A percentile compares a stretch with the other conserved stretches of the same genome.
phyloP scores from a whole-genome alignment of 2,113 vertebrate species.

The Crypturellus undulatus region DNA sequence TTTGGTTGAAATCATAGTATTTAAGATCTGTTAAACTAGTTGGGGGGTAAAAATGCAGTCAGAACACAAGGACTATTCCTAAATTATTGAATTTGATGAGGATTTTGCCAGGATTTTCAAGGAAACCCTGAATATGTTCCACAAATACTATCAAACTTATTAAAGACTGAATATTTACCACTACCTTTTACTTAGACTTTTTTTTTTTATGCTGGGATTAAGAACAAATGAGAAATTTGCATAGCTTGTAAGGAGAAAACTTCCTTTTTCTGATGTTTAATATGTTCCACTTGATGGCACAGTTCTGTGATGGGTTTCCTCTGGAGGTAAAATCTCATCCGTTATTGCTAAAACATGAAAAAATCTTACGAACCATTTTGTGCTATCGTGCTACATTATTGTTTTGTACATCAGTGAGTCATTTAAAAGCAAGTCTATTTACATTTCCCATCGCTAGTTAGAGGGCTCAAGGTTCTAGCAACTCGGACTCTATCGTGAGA shows the following conservation, averaged over 20 bases:
- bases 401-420: neutral
- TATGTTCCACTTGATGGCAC: neutral
- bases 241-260: neutral
- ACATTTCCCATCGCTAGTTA: conserved; percentile 25
- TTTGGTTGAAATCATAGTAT: neutral
- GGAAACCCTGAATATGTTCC: neutral
- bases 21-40: neutral
- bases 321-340: neutral
- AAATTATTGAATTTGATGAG: neutral
- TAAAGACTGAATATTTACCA: neutral
- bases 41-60: neutral
- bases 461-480: conserved; percentile 43
- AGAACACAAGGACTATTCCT: neutral
- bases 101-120: neutral
- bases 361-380: neutral
- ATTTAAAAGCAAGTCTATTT: conserved; percentile 26
- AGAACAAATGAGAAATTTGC: neutral
- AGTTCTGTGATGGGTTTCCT: neutral
- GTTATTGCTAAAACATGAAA: neutral
- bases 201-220: neutral
- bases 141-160: neutral
- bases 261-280: neutral
- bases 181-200: neutral
- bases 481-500: neutral
- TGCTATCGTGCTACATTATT: neutral